Evolutionary conservation across 2,888 invertebrate species (phyloP).

Genomic region (Calliphora vomitoria): DNA sequence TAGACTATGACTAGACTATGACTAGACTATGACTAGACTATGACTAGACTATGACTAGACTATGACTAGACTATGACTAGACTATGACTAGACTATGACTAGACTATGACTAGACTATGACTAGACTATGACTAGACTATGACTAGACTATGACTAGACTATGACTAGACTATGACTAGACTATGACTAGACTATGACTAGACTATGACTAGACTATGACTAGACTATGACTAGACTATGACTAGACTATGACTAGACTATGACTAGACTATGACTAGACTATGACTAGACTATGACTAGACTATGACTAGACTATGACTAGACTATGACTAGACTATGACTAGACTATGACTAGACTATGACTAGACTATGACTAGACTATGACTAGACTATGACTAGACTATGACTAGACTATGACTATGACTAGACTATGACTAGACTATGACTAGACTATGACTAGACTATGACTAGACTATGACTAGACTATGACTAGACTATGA

Average conservation of each 20-base stretch:
- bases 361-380: slow-evolving; percentile 29
- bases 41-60: slow-evolving; percentile 24
- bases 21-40: slow-evolving; percentile 21
- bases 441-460: not conserved
- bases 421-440: slow-evolving; percentile 34
- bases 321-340: slow-evolving; percentile 30
- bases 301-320: slow-evolving; percentile 38
- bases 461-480: too few relatives aligned
- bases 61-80: not conserved
- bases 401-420: slow-evolving; percentile 38
- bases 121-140: not conserved
- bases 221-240: slow-evolving; percentile 38
- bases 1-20: slow-evolving; percentile 22
- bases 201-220: slow-evolving; percentile 34
- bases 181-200: slow-evolving; percentile 13
- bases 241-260: slow-evolving; percentile 38
- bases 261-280: slow-evolving; percentile 38
- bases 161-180: slow-evolving; percentile 27
- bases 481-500: too few relatives aligned
- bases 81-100: not conserved
- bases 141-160: not conserved
- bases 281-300: slow-evolving; percentile 38
- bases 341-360: slow-evolving; percentile 29
- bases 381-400: slow-evolving; percentile 29
- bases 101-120: slow-evolving; percentile 8